Percentiles rank a stretch among this genome's conserved stretches.
Evolutionary conservation across 2,888 invertebrate genomes (phyloP).

Genomic region (Petrolisthes cinctipes): DNA sequence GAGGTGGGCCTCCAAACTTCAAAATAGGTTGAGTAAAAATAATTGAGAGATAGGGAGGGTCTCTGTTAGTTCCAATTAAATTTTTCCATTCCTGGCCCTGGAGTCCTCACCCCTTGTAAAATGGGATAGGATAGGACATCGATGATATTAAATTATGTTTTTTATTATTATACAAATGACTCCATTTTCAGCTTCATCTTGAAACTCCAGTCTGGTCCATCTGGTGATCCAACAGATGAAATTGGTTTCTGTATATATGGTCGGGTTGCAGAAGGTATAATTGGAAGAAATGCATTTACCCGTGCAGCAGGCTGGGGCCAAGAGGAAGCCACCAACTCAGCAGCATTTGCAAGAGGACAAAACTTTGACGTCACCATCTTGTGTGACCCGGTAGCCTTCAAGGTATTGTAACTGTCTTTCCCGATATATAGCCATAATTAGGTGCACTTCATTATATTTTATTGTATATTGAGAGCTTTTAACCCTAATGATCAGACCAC

Average conservation of each 20-base stretch:
- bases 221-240: slow-evolving; percentile 63
- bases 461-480: not conserved
- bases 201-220: slow-evolving; percentile 62
- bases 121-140: not conserved
- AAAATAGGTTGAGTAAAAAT: not conserved
- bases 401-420: slow-evolving; percentile 32
- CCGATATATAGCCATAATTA: not conserved
- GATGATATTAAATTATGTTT: not conserved
- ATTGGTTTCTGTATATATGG: slow-evolving; percentile 63
- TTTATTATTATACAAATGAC: not conserved
- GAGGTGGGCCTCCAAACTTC: not conserved
- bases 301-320: slow-evolving; percentile 60
- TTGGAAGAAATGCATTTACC: slow-evolving; percentile 62
- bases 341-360: slow-evolving; percentile 48
- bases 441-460: not conserved
- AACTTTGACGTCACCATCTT: slow-evolving; percentile 63
- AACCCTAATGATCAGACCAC: not conserved
- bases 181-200: slow-evolving; percentile 50
- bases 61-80: not conserved
- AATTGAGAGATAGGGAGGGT: not conserved
- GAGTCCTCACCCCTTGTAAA: not conserved
- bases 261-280: slow-evolving; percentile 52
- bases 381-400: slow-evolving; percentile 56
- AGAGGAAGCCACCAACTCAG: slow-evolving; percentile 50
- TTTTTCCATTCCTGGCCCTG: not conserved